Conservation (phyloP, 1,140 invertebrate species). For the Drosophila tsacasi region DNA sequence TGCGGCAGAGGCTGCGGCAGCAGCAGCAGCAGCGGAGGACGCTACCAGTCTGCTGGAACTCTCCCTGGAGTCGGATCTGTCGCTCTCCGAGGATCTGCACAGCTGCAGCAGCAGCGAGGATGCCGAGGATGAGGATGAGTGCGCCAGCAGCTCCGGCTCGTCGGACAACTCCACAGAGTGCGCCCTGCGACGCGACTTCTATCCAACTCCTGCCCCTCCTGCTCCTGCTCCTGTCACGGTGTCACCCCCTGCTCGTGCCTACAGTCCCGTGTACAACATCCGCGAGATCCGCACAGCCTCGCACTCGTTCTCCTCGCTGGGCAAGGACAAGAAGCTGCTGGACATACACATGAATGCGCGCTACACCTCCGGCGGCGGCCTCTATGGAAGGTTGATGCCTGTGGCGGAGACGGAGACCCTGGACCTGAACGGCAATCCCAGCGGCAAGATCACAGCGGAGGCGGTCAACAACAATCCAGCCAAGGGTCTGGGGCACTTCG, state of each 20-base stretch:
- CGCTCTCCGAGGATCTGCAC: slow-evolving; percentile 73
- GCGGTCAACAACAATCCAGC: slow-evolving; percentile 83
- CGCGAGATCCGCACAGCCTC: slow-evolving; percentile 79
- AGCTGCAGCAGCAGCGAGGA: slow-evolving; percentile 75
- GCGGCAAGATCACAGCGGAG: slow-evolving; percentile 52
- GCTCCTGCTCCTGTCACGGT: slow-evolving; percentile 3
- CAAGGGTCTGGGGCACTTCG: slow-evolving; percentile 80
- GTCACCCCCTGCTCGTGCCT: slow-evolving; percentile 47
- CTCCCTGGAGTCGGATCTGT: slow-evolving; percentile 71
- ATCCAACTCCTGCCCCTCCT: slow-evolving; percentile 27
- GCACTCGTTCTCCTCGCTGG: slow-evolving; percentile 83
- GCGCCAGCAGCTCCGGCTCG: slow-evolving; percentile 72
- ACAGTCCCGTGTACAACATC: slow-evolving; percentile 84
- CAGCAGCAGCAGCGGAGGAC: slow-evolving; percentile 37
- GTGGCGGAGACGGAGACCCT: slow-evolving; percentile 53
- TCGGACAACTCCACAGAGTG: slow-evolving; percentile 80
- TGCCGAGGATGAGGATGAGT: slow-evolving; percentile 71
- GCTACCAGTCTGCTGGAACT: slow-evolving; percentile 69
- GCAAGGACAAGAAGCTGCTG: slow-evolving; percentile 83
- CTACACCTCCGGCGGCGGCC: slow-evolving; percentile 45
- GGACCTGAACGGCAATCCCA: slow-evolving; percentile 67
- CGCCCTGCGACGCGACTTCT: slow-evolving; percentile 58
- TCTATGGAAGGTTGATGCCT: slow-evolving; percentile 59
- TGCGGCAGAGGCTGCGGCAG: neutral
- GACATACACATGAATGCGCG: slow-evolving; percentile 78